These are phyloP conservation scores for Rynchops niger DNA, from an alignment of 2,113 vertebrate species.

Conservation along the genomic window DNA sequence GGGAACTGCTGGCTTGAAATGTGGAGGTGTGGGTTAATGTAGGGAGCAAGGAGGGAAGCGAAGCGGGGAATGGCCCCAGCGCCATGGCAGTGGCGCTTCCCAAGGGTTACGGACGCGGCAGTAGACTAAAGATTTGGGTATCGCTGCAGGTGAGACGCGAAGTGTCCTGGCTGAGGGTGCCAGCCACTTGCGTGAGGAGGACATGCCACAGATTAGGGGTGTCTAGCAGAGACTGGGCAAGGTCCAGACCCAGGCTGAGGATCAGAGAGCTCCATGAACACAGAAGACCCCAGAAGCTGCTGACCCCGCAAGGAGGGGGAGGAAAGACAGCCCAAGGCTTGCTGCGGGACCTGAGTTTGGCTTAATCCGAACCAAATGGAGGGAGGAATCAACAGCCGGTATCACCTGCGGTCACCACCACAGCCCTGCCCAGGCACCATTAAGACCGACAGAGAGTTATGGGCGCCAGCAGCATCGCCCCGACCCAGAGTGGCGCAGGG, in stretches of 20 bases:
- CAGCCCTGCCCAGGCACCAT: fast-evolving
- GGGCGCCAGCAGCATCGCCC: fast-evolving
- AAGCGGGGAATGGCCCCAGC: background rate
- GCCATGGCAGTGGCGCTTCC: background rate
- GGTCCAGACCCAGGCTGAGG: background rate
- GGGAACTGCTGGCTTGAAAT: background rate
- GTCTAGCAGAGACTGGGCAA: background rate
- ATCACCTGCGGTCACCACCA: background rate
- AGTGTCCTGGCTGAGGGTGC: background rate
- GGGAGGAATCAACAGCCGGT: too few relatives aligned
- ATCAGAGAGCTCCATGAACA: background rate
- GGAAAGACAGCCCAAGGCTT: background rate
- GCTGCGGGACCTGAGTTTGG: background rate
- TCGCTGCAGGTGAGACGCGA: fast-evolving
- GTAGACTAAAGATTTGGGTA: background rate
- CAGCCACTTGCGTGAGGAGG: fast-evolving
- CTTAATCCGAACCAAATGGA: background rate
- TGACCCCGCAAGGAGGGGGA: background rate
- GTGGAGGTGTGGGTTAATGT: background rate
- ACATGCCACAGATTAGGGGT: background rate
- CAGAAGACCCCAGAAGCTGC: fast-evolving
- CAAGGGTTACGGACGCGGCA: fast-evolving
- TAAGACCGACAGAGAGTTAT: fast-evolving
- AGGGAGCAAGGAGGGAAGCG: background rate
- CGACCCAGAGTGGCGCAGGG: too few relatives aligned